Base-by-base conservation (phyloP, 1,140 invertebrate genomes). In the Polyergus mexicanus region DNA sequence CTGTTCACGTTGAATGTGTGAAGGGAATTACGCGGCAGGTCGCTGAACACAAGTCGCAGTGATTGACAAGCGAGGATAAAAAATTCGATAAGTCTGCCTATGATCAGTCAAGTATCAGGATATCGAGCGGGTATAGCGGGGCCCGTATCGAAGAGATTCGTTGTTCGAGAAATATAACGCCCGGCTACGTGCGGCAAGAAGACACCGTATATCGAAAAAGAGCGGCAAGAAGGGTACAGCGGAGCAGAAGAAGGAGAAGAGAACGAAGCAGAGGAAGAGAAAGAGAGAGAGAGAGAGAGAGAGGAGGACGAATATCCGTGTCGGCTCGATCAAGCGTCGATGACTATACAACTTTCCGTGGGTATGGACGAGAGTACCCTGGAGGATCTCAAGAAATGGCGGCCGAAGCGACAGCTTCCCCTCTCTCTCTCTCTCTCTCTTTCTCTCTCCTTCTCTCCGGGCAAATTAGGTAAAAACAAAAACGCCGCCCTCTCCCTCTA, bases 401-500 rank as follows among this genome's bases (percentile, higher is more conserved):
- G 87, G 84, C 85, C 74, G 62, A 85, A 78, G 84, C 88, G 88
- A 90, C 88, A 88, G 90, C 83, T 72, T 85, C 81, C 65, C 35
- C 58, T 25, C 63, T 28, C n/a, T 35, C 75, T 35, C 38, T 76
- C 54, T 25, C n/a, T 16, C 75, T 77, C 66, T 72, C 71, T 76
- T 25, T 66, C 22, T 62, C 69, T 68, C 22, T 38, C 87, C 76
- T 4, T 51, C 69, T 68, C 32, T 47, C 87, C 74, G 88, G 68
- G 86, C 86, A 93, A 93, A 93, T 92, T 92, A 92, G 92, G 92
- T 90, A 92, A 92, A 93, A 93, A 93, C 92, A 92, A 92, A 92
- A 92, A 89, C 90, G 72, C 84, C 86, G 86, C 86, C 86, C 84
- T 68, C 47, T 38, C 38, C 51, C 51, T 13, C 13, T 51, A 25